A percentile compares a stretch with the other conserved stretches of the same genome.
These are phyloP conservation scores for Smutsia temminckii DNA, from an alignment of 2,797 vertebrate genomes.

Conservation along the genomic window DNA sequence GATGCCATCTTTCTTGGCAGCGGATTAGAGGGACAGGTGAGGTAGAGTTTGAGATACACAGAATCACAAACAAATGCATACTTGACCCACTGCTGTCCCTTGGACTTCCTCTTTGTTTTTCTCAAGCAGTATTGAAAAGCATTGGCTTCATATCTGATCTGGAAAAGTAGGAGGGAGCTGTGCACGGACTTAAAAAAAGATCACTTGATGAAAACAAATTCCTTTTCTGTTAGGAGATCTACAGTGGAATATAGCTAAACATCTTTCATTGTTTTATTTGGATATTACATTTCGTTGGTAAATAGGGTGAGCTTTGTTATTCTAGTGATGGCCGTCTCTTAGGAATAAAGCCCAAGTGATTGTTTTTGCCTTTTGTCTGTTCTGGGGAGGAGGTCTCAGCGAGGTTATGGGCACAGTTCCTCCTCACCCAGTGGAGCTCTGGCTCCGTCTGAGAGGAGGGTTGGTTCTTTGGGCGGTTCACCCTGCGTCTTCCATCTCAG, in stretches of 20 bases:
- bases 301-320: slow-evolving; percentile 11
- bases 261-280: slow-evolving; percentile 32
- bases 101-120: slow-evolving; percentile 20
- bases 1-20: not conserved
- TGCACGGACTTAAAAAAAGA: not conserved
- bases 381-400: not conserved
- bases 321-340: not conserved
- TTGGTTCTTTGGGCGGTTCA: not conserved
- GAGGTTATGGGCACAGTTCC: not conserved
- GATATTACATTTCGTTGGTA: slow-evolving; percentile 29
- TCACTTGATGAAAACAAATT: slow-evolving; percentile 42
- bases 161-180: not conserved
- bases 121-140: not conserved
- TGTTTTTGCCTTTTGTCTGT: not conserved
- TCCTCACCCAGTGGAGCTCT: not conserved
- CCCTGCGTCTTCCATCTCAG: no score
- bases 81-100: not conserved
- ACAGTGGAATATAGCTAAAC: slow-evolving; percentile 42
- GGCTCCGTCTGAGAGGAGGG: not conserved
- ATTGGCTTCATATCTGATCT: slow-evolving; percentile 15
- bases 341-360: not conserved
- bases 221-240: slow-evolving; percentile 44
- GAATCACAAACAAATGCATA: slow-evolving; percentile 36
- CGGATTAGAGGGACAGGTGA: slow-evolving; percentile 6
- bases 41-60: not conserved